Conservation (phyloP, 1,140 invertebrate species). For the Aphaenogaster floridana region DNA sequence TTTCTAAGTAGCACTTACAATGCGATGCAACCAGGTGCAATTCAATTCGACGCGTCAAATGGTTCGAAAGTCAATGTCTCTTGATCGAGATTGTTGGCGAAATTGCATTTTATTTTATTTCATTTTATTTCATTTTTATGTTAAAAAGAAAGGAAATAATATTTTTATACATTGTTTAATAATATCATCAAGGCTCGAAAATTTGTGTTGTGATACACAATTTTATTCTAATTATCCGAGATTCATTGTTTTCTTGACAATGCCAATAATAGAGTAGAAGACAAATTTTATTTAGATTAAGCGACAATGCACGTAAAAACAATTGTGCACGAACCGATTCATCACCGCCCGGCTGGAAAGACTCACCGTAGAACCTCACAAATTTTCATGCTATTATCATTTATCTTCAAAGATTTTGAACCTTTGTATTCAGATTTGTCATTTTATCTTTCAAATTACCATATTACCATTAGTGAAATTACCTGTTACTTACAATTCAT, state of each 20-base stretch:
- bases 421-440: not conserved
- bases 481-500: not conserved
- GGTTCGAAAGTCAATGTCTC: not conserved
- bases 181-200: not conserved
- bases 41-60: constrained; percentile 36
- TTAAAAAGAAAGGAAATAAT: not conserved
- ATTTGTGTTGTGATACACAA: not conserved
- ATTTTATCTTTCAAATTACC: not conserved
- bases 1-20: constrained; percentile 42
- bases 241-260: not conserved
- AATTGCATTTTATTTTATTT: constrained; percentile 16
- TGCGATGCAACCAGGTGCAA: not conserved
- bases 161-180: not conserved
- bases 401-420: not conserved
- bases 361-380: too few relatives aligned
- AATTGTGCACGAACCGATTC: not conserved
- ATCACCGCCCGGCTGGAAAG: not conserved
- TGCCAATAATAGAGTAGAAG: not conserved
- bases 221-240: not conserved
- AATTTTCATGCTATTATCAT: not conserved
- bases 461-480: not conserved
- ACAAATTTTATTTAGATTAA: constrained; percentile 24
- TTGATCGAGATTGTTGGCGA: not conserved
- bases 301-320: not conserved
- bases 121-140: not conserved